Conservation (phyloP, 1,140 invertebrate species). For the Ceratoteleas bidentatus region DNA sequence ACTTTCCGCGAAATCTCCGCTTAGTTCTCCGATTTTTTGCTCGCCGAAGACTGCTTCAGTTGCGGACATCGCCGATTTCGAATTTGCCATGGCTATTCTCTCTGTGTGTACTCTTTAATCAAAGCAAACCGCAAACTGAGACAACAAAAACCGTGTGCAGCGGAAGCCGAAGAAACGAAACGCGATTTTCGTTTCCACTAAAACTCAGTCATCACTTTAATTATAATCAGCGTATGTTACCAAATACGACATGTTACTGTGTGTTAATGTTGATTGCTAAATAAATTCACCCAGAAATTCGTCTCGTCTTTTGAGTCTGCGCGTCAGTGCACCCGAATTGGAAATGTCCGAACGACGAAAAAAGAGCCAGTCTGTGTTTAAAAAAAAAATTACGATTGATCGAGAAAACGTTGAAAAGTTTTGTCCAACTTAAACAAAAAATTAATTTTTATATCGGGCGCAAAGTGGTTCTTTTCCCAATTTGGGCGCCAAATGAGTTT, state of each 20-base stretch:
- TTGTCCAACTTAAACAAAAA: no score
- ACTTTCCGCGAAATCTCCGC: no score
- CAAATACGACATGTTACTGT: constrained; percentile 27
- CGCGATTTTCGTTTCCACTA: not conserved
- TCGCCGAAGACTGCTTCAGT: constrained; percentile 12
- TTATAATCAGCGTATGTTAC: constrained; percentile 26
- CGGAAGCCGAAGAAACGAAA: constrained; percentile 3
- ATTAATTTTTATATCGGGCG: no score
- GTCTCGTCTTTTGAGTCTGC: constrained; percentile 29
- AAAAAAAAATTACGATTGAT: not conserved
- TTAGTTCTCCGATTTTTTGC: constrained; percentile 28
- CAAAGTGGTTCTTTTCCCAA: no score
- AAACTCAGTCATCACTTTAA: constrained; percentile 18
- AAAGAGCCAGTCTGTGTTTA: not conserved
- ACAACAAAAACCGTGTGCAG: constrained; percentile 7
- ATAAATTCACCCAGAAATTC: constrained; percentile 52
- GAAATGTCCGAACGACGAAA: not conserved
- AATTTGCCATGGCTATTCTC: constrained; percentile 38
- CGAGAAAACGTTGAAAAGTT: no score
- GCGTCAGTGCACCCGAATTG: constrained; percentile 8
- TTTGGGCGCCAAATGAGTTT: no score
- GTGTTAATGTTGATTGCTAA: constrained; percentile 52
- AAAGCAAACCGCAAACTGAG: constrained; percentile 18
- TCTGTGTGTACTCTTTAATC: constrained; percentile 36
- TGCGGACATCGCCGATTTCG: constrained; percentile 9